Evolutionary conservation across 2,113 vertebrate genomes (phyloP), one percentile per base, ranked within the genome.

Genomic region (Euleptes europaea): DNA sequence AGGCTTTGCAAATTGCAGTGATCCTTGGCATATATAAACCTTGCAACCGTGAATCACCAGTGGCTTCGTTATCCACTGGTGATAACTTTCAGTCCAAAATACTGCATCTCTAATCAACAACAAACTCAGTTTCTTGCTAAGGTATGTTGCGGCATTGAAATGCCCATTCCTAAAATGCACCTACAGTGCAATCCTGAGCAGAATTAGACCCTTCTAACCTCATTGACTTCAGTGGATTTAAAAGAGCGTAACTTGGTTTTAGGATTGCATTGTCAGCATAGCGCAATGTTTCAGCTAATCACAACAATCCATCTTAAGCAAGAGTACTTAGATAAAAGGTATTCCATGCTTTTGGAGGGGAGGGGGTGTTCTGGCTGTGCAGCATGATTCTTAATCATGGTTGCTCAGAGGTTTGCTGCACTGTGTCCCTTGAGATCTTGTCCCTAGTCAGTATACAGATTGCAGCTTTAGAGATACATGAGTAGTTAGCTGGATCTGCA

Each of bases 1-100:
- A 93, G 95, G 91, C 19, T 81, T 66, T 76, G 47, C 51, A 4
- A 35, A 86, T 70, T 80, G 23, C 31, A 40, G 57, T n/a, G 17
- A 15, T 91, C 83, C 90, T 87, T 14, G 82, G 0, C 51, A 12
- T 82, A 2, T 83, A 1, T 44, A 33, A 63, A 35, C 44, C 11
- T 78, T 63, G 28, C 35, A 78, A 60, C 38, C 60, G 14, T 70
- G 28, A 40, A 84, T 38, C 35, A 54, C 7, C 51, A 78, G 40
- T n/a, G 42, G n/a, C 2, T 49, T 51, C 47, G 66, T 47, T 60
- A 75, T 35, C 35, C 28, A 42, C 26, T n/a, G 7, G 10, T 51
- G 49, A 57, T 28, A 51, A 75, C 31, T 49, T 84, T 69, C 11
- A 28, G 17, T 84, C 35, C 33, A 74, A 66, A 44, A 11, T 13